Percentiles rank a stretch among this genome's conserved stretches.
Conservation (phyloP, 2,797 vertebrate species). For the Pangasius mekongensis region DNA sequence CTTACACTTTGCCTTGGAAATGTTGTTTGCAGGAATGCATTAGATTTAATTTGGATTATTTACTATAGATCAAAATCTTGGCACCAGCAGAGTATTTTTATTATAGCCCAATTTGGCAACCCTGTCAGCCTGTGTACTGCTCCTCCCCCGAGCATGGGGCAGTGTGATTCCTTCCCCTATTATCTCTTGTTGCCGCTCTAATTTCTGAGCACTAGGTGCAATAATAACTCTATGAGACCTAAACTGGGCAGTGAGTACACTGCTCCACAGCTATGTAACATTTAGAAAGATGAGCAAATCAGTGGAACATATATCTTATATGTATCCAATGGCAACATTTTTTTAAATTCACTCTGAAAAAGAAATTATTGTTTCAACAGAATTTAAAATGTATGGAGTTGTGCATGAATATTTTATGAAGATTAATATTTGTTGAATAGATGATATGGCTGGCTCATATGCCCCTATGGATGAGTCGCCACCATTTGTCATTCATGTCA, state of each 20-base stretch:
- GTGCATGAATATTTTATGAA: not conserved
- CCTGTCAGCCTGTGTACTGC: not conserved
- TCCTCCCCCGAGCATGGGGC: not conserved
- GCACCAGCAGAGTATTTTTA: not conserved
- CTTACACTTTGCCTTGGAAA: no score
- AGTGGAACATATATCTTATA: not conserved
- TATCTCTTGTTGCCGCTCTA: not conserved
- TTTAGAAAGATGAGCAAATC: not conserved
- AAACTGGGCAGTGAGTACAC: not conserved
- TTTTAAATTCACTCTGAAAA: not conserved
- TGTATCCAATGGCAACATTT: not conserved
- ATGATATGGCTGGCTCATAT: not conserved
- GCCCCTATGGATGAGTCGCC: not conserved
- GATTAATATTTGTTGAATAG: not conserved
- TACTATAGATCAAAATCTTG: not conserved
- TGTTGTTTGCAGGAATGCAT: not conserved
- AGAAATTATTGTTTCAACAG: not conserved
- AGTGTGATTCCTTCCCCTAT: not conserved
- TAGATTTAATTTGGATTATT: not conserved
- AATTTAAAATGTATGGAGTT: not conserved
- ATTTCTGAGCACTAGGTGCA: not conserved
- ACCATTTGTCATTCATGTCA: not conserved
- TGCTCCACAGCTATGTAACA: not conserved
- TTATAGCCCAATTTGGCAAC: not conserved
- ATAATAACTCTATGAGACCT: not conserved